Percentiles rank a stretch among this genome's conserved stretches.
Conservation (phyloP, 2,797 vertebrate species). For the Rhinatrema bivittatum region DNA sequence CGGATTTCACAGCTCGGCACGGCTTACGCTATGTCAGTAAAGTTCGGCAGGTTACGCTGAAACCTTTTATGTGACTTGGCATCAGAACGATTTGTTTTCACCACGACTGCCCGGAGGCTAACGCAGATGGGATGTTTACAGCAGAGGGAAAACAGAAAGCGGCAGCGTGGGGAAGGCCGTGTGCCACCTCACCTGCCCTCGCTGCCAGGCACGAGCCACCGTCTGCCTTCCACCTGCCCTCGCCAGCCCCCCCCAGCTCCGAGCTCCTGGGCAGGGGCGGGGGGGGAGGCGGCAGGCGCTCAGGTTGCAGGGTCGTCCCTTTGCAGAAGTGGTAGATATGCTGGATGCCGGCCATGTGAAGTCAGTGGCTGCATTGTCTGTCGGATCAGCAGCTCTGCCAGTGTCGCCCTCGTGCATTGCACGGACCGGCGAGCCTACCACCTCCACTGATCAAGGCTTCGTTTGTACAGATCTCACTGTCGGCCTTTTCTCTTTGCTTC, state of each 20-base stretch:
- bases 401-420: background rate
- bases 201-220: slow-evolving; percentile 36
- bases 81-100: slow-evolving; percentile 27
- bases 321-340: slow-evolving; percentile 33
- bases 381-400: slow-evolving; percentile 16
- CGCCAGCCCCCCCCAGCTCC: no score
- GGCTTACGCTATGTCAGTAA: no score
- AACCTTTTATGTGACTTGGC: slow-evolving; percentile 31
- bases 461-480: no score
- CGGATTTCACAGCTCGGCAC: no score
- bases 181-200: slow-evolving; percentile 44
- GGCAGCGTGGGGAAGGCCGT: slow-evolving; percentile 39
- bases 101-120: slow-evolving; percentile 32
- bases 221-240: no score
- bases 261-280: no score
- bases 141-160: slow-evolving; percentile 21
- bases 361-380: slow-evolving; percentile 38
- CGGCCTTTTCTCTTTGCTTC: no score
- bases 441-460: background rate
- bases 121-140: slow-evolving; percentile 44
- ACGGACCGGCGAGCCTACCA: slow-evolving; percentile 8
- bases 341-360: slow-evolving; percentile 53
- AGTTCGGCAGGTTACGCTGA: slow-evolving; percentile 10
- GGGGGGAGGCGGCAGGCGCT: no score
- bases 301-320: no score